Evolutionary conservation across 1,140 invertebrate species (phyloP), one percentile per base, ranked within the genome.

Genomic region (Zeugodacus cucurbitae): DNA sequence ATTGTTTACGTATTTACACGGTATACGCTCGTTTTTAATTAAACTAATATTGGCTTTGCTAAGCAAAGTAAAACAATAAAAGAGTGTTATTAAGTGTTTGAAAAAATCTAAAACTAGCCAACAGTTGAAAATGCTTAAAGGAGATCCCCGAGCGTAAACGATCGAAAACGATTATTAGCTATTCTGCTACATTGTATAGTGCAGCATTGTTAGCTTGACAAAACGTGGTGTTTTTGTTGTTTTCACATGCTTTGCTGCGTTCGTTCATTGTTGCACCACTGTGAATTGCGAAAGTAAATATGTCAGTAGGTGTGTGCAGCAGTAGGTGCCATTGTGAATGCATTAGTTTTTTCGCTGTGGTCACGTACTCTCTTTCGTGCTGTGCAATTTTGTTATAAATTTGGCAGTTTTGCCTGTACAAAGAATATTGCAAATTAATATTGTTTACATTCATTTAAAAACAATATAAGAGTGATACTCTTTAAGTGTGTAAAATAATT

Each of bases 371-470:
- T 82, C 64, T 70, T 29, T 82, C 10, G 44, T 48, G 44, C 37
- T 48, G 41, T 82, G 74, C 74, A 48, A 82, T 82, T 82, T 74
- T 74, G 67, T 74, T 74, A 74, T 41, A 74, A 74, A 41, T 41
- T 74, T n/a, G 34, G 34, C 67, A 74, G 62, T 20, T 67, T 67
- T 67, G 11, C 62, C 29, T 32, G 62, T 20, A 10, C 10, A 41
- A 41, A 74, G 14, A 41, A 32, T 41, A 74, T 37, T 74, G 67
- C 34, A 17, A 67, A 74, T 34, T 74, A 74, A 22, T 20, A 20
- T 37, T 74, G 34, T 74, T 37, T 41, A 74, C 17, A 37, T 3
- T 32, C 22, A 41, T 17, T 22, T 4, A 74, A 74, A 32, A 22
- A 74, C 67, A 74, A 74, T 41, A 22, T 26, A 17, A 62, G n/a